Evolutionary conservation across 2,888 invertebrate species (phyloP), one percentile per base, ranked within the genome.

Genomic region (Acanthosoma haemorrhoidale): DNA sequence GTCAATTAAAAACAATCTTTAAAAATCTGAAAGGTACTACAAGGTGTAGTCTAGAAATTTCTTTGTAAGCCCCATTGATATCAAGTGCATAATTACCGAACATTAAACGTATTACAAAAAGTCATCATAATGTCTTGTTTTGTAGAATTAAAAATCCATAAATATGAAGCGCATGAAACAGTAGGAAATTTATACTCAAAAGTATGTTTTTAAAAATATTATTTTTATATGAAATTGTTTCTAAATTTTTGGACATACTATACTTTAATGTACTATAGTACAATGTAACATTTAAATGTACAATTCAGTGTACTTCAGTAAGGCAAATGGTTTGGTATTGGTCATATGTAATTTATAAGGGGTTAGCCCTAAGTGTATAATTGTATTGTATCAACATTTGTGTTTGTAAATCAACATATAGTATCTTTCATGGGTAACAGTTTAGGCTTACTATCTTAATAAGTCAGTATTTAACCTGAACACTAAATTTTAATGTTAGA

Each of bases 401-500:
- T 61, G 61, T 61, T 61, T 21, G 61, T 61, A 21, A 32, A 61
- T n/a, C 16, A 8, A n/a, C 41, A 15, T 34, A 61, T 61, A 61
- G 61, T 18, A 32, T 38, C 61, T 36, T 34, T 61, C 34, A 61
- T 61, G 18, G 21, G n/a, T 15, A 36, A 34, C 61, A 34, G 51
- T 61, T 21, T 61, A 61, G 61, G 36, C 25, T 4, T 16, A 32
- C 21, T 18, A 38, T 16, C 61, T 61, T 36, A 61, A 18, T 38
- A 15, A 41, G 36, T 61, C 61, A 61, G 61, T 61, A 34, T 34
- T 18, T 8, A 16, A 18, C 15, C 36, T 32, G 36, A 36, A 61
- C 61, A 32, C 36, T 34, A 61, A 61, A 34, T 61, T 34, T 61
- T 34, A 59, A 61, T 61, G 36, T 61, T 61, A 61, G 61, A 36